Conservation (phyloP, 2,113 vertebrate species). For the Indicator maculatus region DNA sequence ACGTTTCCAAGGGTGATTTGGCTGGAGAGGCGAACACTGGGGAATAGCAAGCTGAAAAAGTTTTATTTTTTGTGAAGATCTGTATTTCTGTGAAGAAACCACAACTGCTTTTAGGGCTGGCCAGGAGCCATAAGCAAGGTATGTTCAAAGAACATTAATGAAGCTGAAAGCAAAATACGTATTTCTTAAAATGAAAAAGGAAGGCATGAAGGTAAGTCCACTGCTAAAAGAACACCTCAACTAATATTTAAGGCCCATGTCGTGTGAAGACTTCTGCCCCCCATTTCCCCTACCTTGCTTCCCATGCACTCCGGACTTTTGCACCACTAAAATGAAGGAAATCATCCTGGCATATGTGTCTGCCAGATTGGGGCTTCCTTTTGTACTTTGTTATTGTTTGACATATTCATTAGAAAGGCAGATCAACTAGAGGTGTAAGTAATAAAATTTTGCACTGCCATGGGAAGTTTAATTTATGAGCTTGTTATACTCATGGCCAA, state of each 20-base stretch:
- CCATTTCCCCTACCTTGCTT: neutral
- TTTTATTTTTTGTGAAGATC: slow-evolving; percentile 66
- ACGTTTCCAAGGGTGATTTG: slow-evolving; percentile 75
- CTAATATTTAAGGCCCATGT: neutral
- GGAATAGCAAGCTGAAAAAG: slow-evolving; percentile 66
- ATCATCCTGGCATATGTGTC: rapidly evolving
- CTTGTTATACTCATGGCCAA: neutral
- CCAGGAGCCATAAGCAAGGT: slow-evolving; percentile 35
- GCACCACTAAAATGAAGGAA: neutral
- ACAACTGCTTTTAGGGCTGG: slow-evolving; percentile 26
- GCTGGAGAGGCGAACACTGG: slow-evolving; percentile 59
- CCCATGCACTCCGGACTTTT: neutral
- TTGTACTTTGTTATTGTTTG: slow-evolving; percentile 9
- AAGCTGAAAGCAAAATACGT: neutral
- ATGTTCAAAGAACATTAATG: slow-evolving; percentile 38
- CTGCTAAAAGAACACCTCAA: neutral
- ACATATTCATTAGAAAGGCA: slow-evolving; percentile 10
- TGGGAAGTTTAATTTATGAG: neutral
- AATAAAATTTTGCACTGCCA: slow-evolving; percentile 21
- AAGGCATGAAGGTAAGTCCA: neutral
- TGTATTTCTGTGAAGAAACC: slow-evolving; percentile 65
- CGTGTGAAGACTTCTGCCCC: neutral
- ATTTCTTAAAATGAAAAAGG: slow-evolving; percentile 12
- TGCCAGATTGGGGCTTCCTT: neutral
- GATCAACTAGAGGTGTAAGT: neutral